Evolutionary conservation across 1,140 invertebrate species (phyloP).

Genomic region (Drosophila mauritiana): DNA sequence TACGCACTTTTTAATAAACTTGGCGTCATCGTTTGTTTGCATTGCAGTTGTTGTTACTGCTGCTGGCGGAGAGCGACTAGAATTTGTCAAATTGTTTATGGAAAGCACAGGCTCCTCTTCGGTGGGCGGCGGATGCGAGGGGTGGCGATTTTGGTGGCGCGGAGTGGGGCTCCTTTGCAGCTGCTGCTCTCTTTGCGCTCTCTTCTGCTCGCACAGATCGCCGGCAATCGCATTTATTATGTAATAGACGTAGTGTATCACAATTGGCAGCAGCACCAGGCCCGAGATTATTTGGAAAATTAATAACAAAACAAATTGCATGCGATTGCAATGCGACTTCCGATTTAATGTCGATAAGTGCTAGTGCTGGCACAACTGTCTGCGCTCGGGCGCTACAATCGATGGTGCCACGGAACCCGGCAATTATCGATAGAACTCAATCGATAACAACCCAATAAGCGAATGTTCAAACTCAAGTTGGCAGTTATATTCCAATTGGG

Average conservation of each 20-base stretch:
- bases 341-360: conserved; percentile 11
- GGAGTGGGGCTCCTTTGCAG: conserved; percentile 21
- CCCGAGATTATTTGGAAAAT: conserved; percentile 79
- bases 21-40: conserved; percentile 87
- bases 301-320: conserved; percentile 76
- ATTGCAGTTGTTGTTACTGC: conserved; percentile 37
- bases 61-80: conserved; percentile 11
- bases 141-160: conserved; percentile 5
- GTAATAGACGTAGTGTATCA: conserved; percentile 84
- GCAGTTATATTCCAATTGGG: no score
- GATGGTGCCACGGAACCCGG: not conserved
- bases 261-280: conserved; percentile 78
- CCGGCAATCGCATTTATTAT: conserved; percentile 78
- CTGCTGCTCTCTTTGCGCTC: conserved; percentile 19
- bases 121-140: conserved; percentile 17
- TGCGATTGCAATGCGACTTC: conserved; percentile 53
- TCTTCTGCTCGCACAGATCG: conserved; percentile 47
- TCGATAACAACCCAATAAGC: not conserved
- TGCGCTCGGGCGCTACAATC: not conserved
- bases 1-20: conserved; percentile 87
- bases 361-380: not conserved
- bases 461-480: no score
- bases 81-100: conserved; percentile 32
- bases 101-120: conserved; percentile 7
- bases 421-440: not conserved